Conservation (phyloP, 53 echinoderm and acorn worm genomes). For the Crossaster papposus region DNA sequence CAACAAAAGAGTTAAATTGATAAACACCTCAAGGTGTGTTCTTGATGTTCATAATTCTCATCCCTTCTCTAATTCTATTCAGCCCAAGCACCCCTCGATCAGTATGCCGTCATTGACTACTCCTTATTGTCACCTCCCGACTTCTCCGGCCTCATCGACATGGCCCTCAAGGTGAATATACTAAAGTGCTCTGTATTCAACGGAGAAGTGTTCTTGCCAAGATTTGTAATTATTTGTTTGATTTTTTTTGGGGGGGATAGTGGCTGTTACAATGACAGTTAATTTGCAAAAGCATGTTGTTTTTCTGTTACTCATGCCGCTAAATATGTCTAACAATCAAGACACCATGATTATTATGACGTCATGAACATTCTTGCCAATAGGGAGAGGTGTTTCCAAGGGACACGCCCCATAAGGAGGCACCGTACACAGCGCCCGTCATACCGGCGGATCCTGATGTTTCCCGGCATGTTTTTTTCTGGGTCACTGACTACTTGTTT, state of each 20-base stretch:
- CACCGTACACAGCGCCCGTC: constrained; percentile 70
- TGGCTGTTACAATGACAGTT: no score
- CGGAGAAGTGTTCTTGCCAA: no score
- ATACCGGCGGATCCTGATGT: constrained; percentile 81
- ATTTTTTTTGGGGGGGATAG: no score
- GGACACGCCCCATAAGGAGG: constrained; percentile 65
- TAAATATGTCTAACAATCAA: no score
- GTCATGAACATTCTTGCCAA: neutral
- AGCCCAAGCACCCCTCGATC: constrained; percentile 71
- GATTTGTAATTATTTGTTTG: no score
- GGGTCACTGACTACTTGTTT: constrained; percentile 85
- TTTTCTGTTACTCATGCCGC: no score
- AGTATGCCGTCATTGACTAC: constrained; percentile 79
- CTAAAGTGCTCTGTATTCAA: neutral
- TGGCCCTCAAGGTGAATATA: constrained; percentile 76
- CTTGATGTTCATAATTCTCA: neutral
- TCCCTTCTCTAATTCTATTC: neutral
- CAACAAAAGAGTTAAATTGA: no score
- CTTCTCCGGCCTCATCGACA: constrained; percentile 73
- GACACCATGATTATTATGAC: no score
- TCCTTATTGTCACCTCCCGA: constrained; percentile 72
- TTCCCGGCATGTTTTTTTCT: constrained; percentile 78
- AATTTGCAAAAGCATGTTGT: no score
- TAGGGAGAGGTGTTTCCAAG: constrained; percentile 88
- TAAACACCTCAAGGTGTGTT: neutral